phyloP scores from a whole-genome alignment of 2,797 vertebrate species.

The Macrochelys suwanniensis region DNA sequence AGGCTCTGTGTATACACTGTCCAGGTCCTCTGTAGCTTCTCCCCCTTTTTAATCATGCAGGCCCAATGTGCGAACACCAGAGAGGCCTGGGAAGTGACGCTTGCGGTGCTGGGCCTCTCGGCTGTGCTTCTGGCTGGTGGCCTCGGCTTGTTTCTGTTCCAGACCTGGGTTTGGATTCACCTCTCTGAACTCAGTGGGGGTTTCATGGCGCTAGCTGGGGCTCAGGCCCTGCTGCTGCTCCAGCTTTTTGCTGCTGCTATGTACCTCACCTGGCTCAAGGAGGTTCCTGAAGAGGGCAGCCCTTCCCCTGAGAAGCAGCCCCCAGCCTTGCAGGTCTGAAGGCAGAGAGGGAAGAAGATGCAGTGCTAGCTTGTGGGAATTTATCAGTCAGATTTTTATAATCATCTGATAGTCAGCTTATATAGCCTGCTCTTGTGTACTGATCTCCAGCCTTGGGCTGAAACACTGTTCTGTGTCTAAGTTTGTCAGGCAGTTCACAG shows the following conservation, averaged over 20 bases:
- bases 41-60: conserved; percentile 13
- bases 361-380: neutral
- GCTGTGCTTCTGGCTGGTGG: conserved; percentile 46
- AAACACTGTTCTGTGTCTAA: too few relatives aligned
- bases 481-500: too few relatives aligned
- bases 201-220: conserved; percentile 65
- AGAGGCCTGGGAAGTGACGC: conserved; percentile 35
- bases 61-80: neutral
- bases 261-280: neutral
- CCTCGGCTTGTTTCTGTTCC: conserved; percentile 64
- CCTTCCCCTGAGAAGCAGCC: neutral
- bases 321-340: neutral
- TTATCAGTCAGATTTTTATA: neutral
- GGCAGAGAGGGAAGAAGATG: neutral
- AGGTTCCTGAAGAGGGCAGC: rapidly evolving
- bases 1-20: conserved; percentile 68
- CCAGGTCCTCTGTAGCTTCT: conserved; percentile 71
- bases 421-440: neutral
- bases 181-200: conserved; percentile 60
- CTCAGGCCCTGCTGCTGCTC: conserved; percentile 69
- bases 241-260: conserved; percentile 28
- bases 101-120: neutral
- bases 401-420: neutral
- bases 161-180: conserved; percentile 60
- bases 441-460: neutral